phyloP scores from a whole-genome alignment of 2,888 invertebrate genomes.

The Mesorhabditis belari region DNA sequence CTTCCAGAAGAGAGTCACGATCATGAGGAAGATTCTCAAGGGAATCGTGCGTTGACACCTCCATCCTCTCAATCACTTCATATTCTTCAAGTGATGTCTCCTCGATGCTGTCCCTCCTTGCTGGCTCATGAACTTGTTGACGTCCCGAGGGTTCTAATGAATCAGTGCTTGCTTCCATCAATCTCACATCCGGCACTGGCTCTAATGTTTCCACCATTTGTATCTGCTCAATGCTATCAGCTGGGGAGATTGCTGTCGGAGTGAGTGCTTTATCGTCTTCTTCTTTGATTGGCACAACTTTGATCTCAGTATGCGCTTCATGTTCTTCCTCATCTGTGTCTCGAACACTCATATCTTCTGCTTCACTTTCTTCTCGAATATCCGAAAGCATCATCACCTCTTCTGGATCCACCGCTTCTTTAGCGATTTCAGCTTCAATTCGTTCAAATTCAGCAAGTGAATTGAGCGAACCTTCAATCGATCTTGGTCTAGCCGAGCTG shows the following conservation, averaged over 20 bases:
- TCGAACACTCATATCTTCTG: slow-evolving; percentile 50
- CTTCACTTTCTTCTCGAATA: slow-evolving; percentile 50
- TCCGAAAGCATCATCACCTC: slow-evolving; percentile 52
- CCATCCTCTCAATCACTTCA: slow-evolving; percentile 9
- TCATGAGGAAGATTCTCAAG: slow-evolving; percentile 24
- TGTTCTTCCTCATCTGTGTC: slow-evolving; percentile 49
- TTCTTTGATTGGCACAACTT: slow-evolving; percentile 21
- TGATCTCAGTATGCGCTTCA: slow-evolving; percentile 12
- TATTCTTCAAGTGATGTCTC: slow-evolving; percentile 21
- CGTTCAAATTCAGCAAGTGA: slow-evolving; percentile 49
- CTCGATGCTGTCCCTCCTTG: slow-evolving; percentile 10
- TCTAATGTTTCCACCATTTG: slow-evolving; percentile 1
- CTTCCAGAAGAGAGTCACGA: slow-evolving; percentile 46
- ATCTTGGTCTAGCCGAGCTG: slow-evolving; percentile 3
- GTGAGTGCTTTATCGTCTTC: slow-evolving; percentile 19
- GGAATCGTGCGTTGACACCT: slow-evolving; percentile 15
- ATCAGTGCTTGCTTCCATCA: slow-evolving; percentile 32
- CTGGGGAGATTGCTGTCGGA: slow-evolving; percentile 20
- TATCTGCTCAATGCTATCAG: slow-evolving; percentile 22
- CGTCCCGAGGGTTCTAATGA: slow-evolving; percentile 30
- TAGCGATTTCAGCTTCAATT: slow-evolving; percentile 41
- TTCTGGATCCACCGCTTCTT: slow-evolving; percentile 22
- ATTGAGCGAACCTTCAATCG: slow-evolving; percentile 41
- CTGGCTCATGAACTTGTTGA: slow-evolving; percentile 14
- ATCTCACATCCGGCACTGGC: slow-evolving; percentile 5